A percentile compares a stretch with the other conserved stretches of the same genome.
These are phyloP conservation scores for Nemapogon koenigi DNA, from an alignment of 2,888 invertebrate genomes.

Conservation along the genomic window DNA sequence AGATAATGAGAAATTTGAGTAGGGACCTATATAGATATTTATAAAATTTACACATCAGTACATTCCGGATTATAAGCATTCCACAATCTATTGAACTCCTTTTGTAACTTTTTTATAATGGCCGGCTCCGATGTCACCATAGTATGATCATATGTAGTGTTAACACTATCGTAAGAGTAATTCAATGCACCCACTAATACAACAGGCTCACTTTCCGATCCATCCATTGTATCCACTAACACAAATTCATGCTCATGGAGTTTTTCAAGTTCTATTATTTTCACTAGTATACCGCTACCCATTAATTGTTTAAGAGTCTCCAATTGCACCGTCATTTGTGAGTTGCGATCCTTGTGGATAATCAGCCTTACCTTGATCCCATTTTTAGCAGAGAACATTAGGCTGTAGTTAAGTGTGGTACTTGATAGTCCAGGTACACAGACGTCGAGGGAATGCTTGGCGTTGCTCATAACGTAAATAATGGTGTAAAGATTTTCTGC, in stretches of 20 bases:
- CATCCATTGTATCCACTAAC: constrained; percentile 28
- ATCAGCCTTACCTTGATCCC: constrained; percentile 28
- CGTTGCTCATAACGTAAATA: constrained; percentile 32
- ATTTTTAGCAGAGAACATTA: constrained; percentile 27
- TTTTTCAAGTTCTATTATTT: constrained; percentile 25
- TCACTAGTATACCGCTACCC: constrained; percentile 29
- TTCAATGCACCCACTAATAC: constrained; percentile 37
- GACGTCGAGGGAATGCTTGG: constrained; percentile 31
- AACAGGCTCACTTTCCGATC: constrained; percentile 22
- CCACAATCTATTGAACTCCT: constrained; percentile 42
- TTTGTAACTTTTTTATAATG: constrained; percentile 26
- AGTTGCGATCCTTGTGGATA: constrained; percentile 27
- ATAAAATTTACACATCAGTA: constrained; percentile 15
- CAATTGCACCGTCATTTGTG: constrained; percentile 24
- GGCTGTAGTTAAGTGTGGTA: constrained; percentile 29
- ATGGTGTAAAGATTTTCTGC: constrained; percentile 34
- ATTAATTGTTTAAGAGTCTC: constrained; percentile 14
- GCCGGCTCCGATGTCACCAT: constrained; percentile 30
- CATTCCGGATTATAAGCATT: no score
- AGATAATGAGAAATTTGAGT: no score
- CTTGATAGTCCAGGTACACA: constrained; percentile 36
- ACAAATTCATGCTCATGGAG: constrained; percentile 37
- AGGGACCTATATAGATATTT: no score
- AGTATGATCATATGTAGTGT: constrained; percentile 30
- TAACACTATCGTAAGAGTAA: constrained; percentile 27